Evolutionary conservation across 37 sponge, comb jelly and placozoan genomes (phyloP), one percentile per base, ranked within the genome.

Genomic region (Hormiphora californensis): DNA sequence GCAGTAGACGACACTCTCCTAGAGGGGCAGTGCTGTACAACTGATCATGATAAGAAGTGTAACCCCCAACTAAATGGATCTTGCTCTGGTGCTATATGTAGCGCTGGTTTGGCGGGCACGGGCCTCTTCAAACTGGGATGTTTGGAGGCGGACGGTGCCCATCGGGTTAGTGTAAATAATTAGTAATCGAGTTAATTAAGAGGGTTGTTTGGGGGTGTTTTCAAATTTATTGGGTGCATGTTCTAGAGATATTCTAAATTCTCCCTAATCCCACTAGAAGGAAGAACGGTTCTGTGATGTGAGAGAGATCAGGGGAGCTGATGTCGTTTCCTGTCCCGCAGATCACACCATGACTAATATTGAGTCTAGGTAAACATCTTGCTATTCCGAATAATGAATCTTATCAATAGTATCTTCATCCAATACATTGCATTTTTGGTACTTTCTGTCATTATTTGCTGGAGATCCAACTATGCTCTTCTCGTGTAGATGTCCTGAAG

Each of bases 81-180:
- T 9, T 73, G 81, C 43, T 4, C 40, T 22, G 81, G 38, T 40
- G 81, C 81, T 41, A 73, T 73, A 25, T 73, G 81, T 17, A 73
- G 81, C 43, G 81, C 43, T n/a, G 81, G 81, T 1, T 19, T 73
- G 81, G 81, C 81, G 17, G 81, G 81, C 19, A 25, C 44, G 3
- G 81, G 81, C 7, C 44, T 73, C 23, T 73, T 73, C 44, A 73
- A 73, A 19, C 81, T 73, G 12, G 81, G 81, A 9, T 73, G 81
- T 73, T 49, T 49, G 53, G 53, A 15, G 15, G 9, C 53, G 9
- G 12, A 49, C 53, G 9, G 9, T 15, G 53, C 12, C 9, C 9
- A 17, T 49, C 53, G 15, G 15, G 9, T 9, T 17, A 17, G 9
- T 49, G 12, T 49, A 15, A 49, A 49, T 49, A 49, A 17, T 49